Evolutionary conservation across 2,888 invertebrate genomes (phyloP).

Genomic region (Balanococcus diminutus): DNA sequence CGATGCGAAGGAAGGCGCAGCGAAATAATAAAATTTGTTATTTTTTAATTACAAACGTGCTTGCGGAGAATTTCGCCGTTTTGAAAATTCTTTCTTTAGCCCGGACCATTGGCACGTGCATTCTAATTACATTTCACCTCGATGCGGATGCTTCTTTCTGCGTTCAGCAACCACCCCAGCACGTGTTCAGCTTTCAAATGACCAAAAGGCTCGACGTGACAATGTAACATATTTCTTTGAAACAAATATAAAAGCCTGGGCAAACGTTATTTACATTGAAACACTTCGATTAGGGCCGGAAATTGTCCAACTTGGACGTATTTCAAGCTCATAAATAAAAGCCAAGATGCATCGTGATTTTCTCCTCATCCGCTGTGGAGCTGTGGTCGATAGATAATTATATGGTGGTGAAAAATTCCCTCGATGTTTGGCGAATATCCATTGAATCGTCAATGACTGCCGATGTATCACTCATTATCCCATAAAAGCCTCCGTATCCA

Average conservation of each 20-base stretch:
- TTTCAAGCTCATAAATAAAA: slow-evolving; percentile 19
- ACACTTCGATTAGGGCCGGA: slow-evolving; percentile 24
- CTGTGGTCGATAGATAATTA: not conserved
- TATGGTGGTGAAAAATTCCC: not conserved
- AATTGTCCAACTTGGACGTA: slow-evolving; percentile 34
- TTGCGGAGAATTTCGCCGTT: not conserved
- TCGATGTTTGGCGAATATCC: not conserved
- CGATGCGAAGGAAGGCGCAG: not conserved
- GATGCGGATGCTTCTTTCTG: not conserved
- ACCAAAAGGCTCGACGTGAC: slow-evolving; percentile 10
- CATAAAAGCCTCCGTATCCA: not conserved
- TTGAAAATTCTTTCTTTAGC: not conserved
- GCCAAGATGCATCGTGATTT: not conserved
- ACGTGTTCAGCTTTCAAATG: not conserved
- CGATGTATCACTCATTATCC: not conserved
- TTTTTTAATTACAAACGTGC: slow-evolving; percentile 32
- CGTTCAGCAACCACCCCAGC: not conserved
- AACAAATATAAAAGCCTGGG: not conserved
- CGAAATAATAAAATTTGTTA: slow-evolving; percentile 24
- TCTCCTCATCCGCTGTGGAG: not conserved
- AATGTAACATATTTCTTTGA: slow-evolving; percentile 16
- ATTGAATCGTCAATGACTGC: not conserved
- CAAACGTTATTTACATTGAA: slow-evolving; percentile 27
- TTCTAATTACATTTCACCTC: slow-evolving; percentile 33
- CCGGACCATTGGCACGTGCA: not conserved